Evolutionary conservation across 2,113 vertebrate species (phyloP), one percentile per base, ranked within the genome.

Genomic region (Mus pahari): DNA sequence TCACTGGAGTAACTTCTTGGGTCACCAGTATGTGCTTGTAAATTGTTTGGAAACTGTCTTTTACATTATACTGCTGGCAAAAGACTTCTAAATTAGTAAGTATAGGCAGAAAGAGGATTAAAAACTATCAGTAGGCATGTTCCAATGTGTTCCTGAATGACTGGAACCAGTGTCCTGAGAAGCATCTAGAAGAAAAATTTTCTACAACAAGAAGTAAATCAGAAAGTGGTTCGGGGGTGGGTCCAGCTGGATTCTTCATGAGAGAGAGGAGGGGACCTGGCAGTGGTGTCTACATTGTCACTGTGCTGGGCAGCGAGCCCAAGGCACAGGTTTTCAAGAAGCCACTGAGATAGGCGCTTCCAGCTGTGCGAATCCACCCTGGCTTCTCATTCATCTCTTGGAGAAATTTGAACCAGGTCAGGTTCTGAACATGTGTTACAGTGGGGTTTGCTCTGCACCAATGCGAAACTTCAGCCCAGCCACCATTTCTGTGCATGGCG

Each of bases 241-340:
- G 64, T 22, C 58, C 81, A 36, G 31, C 4, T 33, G 64, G 81
- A 81, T 66, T 87, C 83, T 48, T 66, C 75, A 24, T 6, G 6
- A 10, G 13, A 48, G 77, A 31, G 19, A 16, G n/a, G 62, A 39
- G 45, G 8, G 0, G 10, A 64, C 4, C 3, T 0, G 19, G 1
- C 14, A 3, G 62, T 2, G 3, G 22, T 50, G 11, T 39, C 60
- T 45, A 36, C 26, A 5, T 28, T 11, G 3, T 31, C 20, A 7
- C 81, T 78, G 48, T 53, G 75, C 45, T 28, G 36, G 1, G 0
- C 0, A 2, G 4, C 0, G 2, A 8, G 55, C 68, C 66, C 28
- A 33, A 20, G 20, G 77, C 45, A n/a, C 64, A 31, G 2, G 70
- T 64, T 94, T 68, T 26, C 17, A 7, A 50, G 82, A 78, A 62